These are phyloP conservation scores for Calephelis virginiensis DNA, from an alignment of 1,140 invertebrate genomes.

Conservation along the genomic window DNA sequence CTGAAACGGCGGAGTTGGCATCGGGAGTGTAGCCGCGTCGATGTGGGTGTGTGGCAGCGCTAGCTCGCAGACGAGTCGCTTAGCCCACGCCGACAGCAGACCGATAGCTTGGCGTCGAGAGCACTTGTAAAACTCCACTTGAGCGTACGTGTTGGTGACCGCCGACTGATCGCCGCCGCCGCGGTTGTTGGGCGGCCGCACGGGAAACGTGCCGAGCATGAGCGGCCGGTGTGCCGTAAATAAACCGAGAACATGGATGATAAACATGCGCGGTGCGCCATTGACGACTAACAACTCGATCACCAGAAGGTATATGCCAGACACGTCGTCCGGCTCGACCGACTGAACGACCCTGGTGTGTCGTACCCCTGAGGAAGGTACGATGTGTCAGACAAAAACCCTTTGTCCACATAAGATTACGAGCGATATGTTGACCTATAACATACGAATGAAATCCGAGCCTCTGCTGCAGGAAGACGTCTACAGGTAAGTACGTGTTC, in stretches of 20 bases:
- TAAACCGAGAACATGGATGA: constrained; percentile 4
- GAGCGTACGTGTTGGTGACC: constrained; percentile 6
- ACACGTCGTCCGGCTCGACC: constrained; percentile 14
- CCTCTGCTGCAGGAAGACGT: constrained; percentile 8
- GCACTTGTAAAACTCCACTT: constrained; percentile 16
- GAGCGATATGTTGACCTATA: constrained; percentile 17
- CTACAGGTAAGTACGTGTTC: not conserved
- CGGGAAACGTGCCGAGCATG: constrained; percentile 2
- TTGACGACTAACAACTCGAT: constrained; percentile 3
- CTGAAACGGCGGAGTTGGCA: constrained; percentile 7
- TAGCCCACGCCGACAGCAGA: constrained; percentile 9
- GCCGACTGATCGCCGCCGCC: constrained; percentile 8
- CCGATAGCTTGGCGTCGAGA: constrained; percentile 11
- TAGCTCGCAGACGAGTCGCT: not conserved
- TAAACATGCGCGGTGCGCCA: not conserved
- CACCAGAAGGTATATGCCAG: constrained; percentile 11
- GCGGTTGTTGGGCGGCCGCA: not conserved
- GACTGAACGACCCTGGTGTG: not conserved
- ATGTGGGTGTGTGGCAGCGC: not conserved
- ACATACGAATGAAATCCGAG: constrained; percentile 16
- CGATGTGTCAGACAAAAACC: too few species aligned
- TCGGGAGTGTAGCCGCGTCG: constrained; percentile 2
- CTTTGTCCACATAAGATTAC: constrained; percentile 2
- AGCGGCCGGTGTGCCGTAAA: constrained; percentile 4
- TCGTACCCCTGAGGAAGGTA: too few species aligned